Conservation (phyloP, 37 sponge, comb jelly and placozoan species). For the Diacarnus erythraeanus region DNA sequence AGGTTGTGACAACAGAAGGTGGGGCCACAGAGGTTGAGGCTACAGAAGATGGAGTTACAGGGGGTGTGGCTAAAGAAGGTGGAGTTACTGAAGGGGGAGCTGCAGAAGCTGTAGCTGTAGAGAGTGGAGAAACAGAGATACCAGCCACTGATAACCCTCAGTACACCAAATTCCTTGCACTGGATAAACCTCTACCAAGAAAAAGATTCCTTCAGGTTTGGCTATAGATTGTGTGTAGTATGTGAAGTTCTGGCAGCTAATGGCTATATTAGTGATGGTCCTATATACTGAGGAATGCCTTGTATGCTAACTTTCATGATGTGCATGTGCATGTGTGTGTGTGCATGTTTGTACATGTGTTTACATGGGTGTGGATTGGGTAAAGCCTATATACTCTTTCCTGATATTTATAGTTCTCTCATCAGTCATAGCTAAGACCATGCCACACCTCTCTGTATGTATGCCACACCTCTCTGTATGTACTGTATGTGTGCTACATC, state of each 20-base stretch:
- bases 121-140: not conserved
- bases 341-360: too few relatives aligned
- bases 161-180: constrained; percentile 84
- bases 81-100: not conserved
- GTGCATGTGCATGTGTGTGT: too few relatives aligned
- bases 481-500: too few relatives aligned
- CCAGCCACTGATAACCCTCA: not conserved
- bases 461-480: too few relatives aligned
- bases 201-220: constrained; percentile 81
- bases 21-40: not conserved
- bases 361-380: too few relatives aligned
- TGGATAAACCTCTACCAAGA: constrained; percentile 91
- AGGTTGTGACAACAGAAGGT: not conserved
- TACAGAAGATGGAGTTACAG: not conserved
- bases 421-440: too few relatives aligned
- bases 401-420: too few relatives aligned
- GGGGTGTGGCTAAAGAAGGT: not conserved
- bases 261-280: too few relatives aligned
- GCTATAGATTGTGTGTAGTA: too few relatives aligned
- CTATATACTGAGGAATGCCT: not conserved
- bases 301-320: constrained; percentile 6
- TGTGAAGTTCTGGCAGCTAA: too few relatives aligned
- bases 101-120: not conserved
- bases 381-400: not conserved
- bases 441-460: too few relatives aligned